A percentile compares a stretch with the other conserved stretches of the same genome.
These are phyloP conservation scores for Motacilla alba DNA, from an alignment of 2,113 vertebrate genomes.

Conservation along the genomic window DNA sequence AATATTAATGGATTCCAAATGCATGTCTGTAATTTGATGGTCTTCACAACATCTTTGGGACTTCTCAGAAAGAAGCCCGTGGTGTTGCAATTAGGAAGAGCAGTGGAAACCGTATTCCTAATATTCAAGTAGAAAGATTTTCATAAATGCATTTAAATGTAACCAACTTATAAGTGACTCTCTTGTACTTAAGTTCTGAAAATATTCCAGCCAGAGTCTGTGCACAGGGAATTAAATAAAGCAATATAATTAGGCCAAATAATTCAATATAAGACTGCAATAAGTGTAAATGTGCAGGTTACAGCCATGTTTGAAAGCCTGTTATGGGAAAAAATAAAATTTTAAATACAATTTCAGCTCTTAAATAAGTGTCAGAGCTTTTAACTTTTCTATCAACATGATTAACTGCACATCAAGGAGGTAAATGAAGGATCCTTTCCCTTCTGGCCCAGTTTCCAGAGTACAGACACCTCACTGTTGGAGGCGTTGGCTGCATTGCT, in stretches of 20 bases:
- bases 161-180: neutral
- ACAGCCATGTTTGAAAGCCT: neutral
- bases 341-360: neutral
- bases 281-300: neutral
- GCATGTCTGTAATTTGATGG: neutral
- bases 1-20: conserved; percentile 8
- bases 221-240: neutral
- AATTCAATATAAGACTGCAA: neutral
- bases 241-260: neutral
- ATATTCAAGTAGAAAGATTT: neutral
- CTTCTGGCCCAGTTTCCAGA: neutral
- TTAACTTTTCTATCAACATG: neutral
- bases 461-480: neutral
- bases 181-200: neutral
- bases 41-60: neutral
- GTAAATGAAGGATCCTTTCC: neutral
- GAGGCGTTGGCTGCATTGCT: neutral
- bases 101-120: neutral
- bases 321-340: neutral
- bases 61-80: neutral
- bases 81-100: neutral
- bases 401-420: neutral
- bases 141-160: neutral
- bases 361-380: neutral
- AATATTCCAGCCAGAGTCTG: neutral